Conservation (phyloP, 2,797 vertebrate genomes). For the Peromyscus melanophrys region DNA sequence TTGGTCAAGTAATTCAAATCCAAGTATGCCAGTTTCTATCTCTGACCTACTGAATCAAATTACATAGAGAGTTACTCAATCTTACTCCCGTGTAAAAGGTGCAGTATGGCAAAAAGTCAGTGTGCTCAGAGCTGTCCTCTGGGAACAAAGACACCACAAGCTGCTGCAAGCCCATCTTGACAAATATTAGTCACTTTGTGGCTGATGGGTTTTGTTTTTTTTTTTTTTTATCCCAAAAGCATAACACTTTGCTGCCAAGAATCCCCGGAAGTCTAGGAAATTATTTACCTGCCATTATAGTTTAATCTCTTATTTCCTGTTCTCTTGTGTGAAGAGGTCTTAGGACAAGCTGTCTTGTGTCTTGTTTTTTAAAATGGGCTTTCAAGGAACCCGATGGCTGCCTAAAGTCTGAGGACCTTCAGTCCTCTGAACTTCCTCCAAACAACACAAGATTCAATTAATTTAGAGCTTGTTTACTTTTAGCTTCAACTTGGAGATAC, state of each 20-base stretch:
- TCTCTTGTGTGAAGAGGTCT: conserved; percentile 86
- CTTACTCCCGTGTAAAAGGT: not conserved
- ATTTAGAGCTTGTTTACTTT: conserved; percentile 80
- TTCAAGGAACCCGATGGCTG: conserved; percentile 86
- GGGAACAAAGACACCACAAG: conserved; percentile 72
- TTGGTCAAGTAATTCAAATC: conserved; percentile 37
- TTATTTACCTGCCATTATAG: conserved; percentile 89
- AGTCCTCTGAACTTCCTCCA: conserved; percentile 79
- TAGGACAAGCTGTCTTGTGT: conserved; percentile 86
- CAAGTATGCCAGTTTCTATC: not conserved
- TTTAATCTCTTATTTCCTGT: conserved; percentile 91
- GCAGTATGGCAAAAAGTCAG: not conserved
- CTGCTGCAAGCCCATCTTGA: conserved; percentile 58
- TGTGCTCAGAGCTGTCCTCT: conserved; percentile 79
- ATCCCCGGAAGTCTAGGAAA: conserved; percentile 91
- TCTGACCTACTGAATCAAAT: conserved; percentile 54
- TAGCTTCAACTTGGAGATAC: conserved; percentile 70
- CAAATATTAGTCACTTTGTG: conserved; percentile 88
- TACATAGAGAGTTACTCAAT: conserved; percentile 54
- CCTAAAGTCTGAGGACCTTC: conserved; percentile 80
- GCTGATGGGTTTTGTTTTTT: conserved; percentile 79
- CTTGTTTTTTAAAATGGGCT: conserved; percentile 81
- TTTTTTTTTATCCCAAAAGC: conserved; percentile 84
- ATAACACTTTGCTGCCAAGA: conserved; percentile 89
- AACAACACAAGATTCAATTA: conserved; percentile 85